Percentiles rank a stretch among this genome's conserved stretches.
Conservation (phyloP, 2,113 vertebrate species). For the Nymphicus hollandicus region DNA sequence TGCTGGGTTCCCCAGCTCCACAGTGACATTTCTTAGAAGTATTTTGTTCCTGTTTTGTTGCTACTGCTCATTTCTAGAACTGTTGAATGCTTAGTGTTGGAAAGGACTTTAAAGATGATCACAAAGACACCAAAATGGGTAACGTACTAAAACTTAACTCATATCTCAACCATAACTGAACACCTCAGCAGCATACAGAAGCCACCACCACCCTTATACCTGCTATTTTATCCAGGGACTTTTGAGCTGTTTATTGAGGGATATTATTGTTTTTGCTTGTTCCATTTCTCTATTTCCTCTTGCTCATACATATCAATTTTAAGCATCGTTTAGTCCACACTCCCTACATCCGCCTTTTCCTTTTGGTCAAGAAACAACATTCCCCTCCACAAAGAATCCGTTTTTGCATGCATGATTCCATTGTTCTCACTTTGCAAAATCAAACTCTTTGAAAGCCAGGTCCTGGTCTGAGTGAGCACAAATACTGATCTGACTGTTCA, state of each 20-base stretch:
- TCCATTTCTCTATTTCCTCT: neutral
- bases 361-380: neutral
- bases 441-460: neutral
- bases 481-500: neutral
- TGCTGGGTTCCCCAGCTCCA: neutral
- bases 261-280: neutral
- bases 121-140: neutral
- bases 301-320: neutral
- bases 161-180: neutral
- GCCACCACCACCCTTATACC: neutral
- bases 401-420: neutral
- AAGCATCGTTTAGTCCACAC: neutral
- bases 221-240: neutral
- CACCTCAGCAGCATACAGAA: neutral
- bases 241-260: neutral
- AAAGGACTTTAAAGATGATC: neutral
- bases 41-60: neutral
- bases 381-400: neutral
- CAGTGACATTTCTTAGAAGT: neutral
- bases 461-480: neutral
- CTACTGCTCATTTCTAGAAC: neutral
- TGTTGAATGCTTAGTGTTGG: neutral
- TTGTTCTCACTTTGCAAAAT: conserved; percentile 4
- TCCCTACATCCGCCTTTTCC: neutral
- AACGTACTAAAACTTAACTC: neutral